Percentiles rank a stretch among this genome's conserved stretches.
Evolutionary conservation across 2,797 vertebrate species (phyloP).

Genomic region (Sebastiscus tertius): DNA sequence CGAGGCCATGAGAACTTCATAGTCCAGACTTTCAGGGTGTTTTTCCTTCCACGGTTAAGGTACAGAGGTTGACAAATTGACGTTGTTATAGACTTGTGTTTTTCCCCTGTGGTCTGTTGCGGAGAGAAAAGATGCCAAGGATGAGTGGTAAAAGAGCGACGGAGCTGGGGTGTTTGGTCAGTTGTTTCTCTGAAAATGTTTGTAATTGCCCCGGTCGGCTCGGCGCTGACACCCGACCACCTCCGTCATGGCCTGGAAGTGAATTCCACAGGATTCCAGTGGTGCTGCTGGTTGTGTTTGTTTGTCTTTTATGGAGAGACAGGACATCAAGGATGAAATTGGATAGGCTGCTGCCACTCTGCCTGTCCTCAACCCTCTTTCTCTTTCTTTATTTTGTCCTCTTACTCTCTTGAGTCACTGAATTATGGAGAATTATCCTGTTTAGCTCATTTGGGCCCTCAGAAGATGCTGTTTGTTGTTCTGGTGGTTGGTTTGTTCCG

Average conservation of each 20-base stretch:
- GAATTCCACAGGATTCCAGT: conserved; percentile 62
- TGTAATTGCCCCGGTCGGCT: conserved; percentile 36
- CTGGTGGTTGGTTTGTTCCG: conserved; percentile 44
- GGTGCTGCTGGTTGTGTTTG: conserved; percentile 67
- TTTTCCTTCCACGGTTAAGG: conserved; percentile 30
- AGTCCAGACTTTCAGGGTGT: conserved; percentile 23
- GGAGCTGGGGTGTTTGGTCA: conserved; percentile 34
- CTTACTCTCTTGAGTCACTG: conserved; percentile 15
- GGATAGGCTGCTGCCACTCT: conserved; percentile 46
- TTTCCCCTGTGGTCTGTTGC: conserved; percentile 28
- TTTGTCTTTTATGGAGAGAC: conserved; percentile 71
- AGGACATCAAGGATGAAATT: conserved; percentile 53
- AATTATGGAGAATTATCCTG: conserved; percentile 65
- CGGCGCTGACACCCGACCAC: conserved; percentile 36
- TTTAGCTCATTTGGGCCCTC: conserved; percentile 50
- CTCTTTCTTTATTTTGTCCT: background rate
- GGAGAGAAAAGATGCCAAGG: conserved; percentile 20
- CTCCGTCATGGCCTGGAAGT: conserved; percentile 52
- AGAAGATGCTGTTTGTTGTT: conserved; percentile 48
- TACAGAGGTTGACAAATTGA: conserved; percentile 48
- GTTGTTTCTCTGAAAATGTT: conserved; percentile 27
- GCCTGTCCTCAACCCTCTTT: background rate
- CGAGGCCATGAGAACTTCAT: conserved; percentile 36
- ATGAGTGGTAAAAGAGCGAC: conserved; percentile 36
- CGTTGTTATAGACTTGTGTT: conserved; percentile 44